phyloP scores from a whole-genome alignment of 2,888 invertebrate genomes.

The Nomada hirtipes region DNA sequence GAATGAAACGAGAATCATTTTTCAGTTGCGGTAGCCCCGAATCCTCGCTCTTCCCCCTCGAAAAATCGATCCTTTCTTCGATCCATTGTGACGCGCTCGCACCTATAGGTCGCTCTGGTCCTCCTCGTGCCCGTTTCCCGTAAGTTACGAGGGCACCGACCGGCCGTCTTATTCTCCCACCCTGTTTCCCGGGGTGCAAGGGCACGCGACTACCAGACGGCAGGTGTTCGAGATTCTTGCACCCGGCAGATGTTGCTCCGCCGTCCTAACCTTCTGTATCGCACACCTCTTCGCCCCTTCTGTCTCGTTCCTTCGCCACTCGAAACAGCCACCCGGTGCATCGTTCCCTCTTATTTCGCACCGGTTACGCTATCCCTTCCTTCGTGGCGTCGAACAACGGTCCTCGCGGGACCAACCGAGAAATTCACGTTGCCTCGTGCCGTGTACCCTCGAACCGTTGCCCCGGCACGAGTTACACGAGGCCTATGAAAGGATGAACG shows the following conservation, averaged over 20 bases:
- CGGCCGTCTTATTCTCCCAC: conserved; percentile 71
- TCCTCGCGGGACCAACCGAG: conserved; percentile 35
- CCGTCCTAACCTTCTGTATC: conserved; percentile 68
- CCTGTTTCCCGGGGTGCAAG: conserved; percentile 73
- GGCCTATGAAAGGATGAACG: neutral
- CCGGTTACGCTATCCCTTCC: conserved; percentile 27
- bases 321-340: conserved; percentile 51
- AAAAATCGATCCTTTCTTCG: conserved; percentile 27
- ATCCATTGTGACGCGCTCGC: conserved; percentile 6
- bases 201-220: conserved; percentile 83
- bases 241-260: conserved; percentile 82
- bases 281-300: conserved; percentile 36
- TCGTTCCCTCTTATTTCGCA: conserved; percentile 47
- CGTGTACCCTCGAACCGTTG: neutral
- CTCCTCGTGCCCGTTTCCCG: conserved; percentile 42
- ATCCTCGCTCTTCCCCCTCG: neutral
- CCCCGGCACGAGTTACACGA: neutral
- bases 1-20: neutral
- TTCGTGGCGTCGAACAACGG: conserved; percentile 34
- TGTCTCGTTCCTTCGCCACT: conserved; percentile 45
- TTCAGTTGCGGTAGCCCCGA: neutral
- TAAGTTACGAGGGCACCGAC: conserved; percentile 68
- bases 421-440: conserved; percentile 44
- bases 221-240: conserved; percentile 83
- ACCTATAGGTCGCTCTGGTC: neutral